A percentile compares a stretch with the other conserved stretches of the same genome.
Evolutionary conservation across 2,113 vertebrate species (phyloP).

Genomic region (Cricetomys ansorgei): DNA sequence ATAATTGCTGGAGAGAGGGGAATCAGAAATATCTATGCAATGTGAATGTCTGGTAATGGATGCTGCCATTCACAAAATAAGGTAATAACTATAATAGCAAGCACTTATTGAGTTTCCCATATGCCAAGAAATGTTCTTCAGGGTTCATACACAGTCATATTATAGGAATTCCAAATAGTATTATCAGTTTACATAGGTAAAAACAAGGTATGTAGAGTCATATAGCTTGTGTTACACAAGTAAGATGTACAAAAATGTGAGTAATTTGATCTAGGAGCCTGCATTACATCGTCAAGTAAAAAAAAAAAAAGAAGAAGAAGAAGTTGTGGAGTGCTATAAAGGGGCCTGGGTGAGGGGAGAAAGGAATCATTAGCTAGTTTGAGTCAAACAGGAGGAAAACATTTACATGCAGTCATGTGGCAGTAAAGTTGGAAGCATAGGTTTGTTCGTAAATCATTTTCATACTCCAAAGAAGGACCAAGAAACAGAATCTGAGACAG

Average conservation of each 20-base stretch:
- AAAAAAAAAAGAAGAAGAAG: too few species aligned
- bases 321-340: neutral
- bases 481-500: constrained; percentile 20
- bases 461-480: constrained; percentile 3
- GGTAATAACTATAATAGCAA: neutral
- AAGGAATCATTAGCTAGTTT: neutral
- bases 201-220: neutral
- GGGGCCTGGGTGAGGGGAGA: neutral
- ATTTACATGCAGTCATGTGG: neutral
- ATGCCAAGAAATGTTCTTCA: neutral
- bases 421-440: neutral
- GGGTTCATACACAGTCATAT: neutral
- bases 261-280: neutral
- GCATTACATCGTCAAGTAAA: neutral
- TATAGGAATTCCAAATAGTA: neutral
- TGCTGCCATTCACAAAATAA: neutral
- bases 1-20: neutral
- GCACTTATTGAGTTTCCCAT: neutral
- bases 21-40: neutral
- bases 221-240: neutral
- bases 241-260: neutral
- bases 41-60: neutral
- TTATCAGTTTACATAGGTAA: neutral
- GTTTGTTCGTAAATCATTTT: constrained; percentile 42
- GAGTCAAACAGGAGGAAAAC: neutral